Conservation (phyloP, 2,113 vertebrate genomes). For the Elgaria multicarinata region DNA sequence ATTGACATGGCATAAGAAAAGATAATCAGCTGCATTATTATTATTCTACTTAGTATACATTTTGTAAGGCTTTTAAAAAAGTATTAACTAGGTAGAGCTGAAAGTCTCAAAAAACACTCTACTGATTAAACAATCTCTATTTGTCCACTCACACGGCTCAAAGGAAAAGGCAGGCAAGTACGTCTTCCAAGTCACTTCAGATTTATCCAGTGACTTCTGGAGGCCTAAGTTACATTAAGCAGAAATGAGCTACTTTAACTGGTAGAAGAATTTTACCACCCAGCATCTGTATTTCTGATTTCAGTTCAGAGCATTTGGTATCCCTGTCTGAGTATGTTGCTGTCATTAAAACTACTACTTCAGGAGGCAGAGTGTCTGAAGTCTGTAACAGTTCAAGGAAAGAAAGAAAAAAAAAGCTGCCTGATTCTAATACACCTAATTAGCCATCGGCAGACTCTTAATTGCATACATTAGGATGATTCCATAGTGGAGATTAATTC, state of each 20-base stretch:
- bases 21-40: background rate
- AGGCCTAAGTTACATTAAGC: background rate
- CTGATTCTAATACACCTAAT: slow-evolving; percentile 99
- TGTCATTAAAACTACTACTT: slow-evolving; percentile 62
- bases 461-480: slow-evolving; percentile 99
- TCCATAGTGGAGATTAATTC: slow-evolving; percentile 99
- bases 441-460: slow-evolving; percentile 99
- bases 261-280: background rate
- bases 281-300: background rate
- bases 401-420: slow-evolving; percentile 69
- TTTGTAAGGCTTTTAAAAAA: background rate
- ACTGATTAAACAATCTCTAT: background rate
- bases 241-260: background rate
- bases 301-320: slow-evolving; percentile 27
- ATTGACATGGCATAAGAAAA: background rate
- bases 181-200: background rate
- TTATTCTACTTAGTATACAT: background rate
- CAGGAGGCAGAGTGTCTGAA: slow-evolving; percentile 59
- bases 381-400: slow-evolving; percentile 63
- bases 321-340: slow-evolving; percentile 44
- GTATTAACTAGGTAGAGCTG: background rate
- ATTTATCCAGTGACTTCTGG: background rate
- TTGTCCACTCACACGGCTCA: too few species aligned
- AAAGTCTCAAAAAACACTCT: background rate
- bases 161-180: background rate